phyloP scores from a whole-genome alignment of 1,140 invertebrate species.

The Pachyrhynchus sulphureomaculatus region DNA sequence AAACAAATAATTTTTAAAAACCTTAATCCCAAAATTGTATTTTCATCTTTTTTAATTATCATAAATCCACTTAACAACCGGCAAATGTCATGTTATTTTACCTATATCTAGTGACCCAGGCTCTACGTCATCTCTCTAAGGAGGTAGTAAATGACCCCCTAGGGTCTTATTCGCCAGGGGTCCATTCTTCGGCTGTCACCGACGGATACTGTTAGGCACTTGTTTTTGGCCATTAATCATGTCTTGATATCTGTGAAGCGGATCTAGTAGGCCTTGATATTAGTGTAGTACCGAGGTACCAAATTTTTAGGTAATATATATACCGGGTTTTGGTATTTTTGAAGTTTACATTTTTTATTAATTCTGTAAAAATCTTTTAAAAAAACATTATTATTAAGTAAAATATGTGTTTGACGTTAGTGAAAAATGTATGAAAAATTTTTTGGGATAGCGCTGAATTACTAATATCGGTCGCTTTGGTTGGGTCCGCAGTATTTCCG shows the following conservation, averaged over 20 bases:
- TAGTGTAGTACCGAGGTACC: not conserved
- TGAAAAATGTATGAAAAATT: no score
- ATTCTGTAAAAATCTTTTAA: no score
- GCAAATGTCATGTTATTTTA: constrained; percentile 14
- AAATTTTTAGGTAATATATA: no score
- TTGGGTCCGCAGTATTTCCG: no score
- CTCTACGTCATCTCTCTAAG: constrained; percentile 19
- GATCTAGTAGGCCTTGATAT: constrained; percentile 22
- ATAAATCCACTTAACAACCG: constrained; percentile 25
- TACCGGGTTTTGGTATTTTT: no score
- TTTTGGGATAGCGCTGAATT: no score
- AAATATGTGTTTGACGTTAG: no score
- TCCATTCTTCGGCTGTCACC: constrained; percentile 30
- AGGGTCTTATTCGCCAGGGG: constrained; percentile 2
- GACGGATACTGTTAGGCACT: constrained; percentile 16
- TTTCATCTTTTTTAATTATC: constrained; percentile 29
- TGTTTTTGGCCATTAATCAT: constrained; percentile 18
- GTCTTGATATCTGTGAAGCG: constrained; percentile 14
- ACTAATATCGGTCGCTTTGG: no score
- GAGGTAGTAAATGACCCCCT: constrained; percentile 28
- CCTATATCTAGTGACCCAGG: constrained; percentile 10
- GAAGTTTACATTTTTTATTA: no score
- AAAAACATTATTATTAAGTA: no score
- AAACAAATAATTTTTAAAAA: not conserved
- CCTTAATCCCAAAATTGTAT: not conserved